Evolutionary conservation across 2,888 invertebrate genomes (phyloP), one percentile per base, ranked within the genome.

Genomic region (Pandemis heparana): DNA sequence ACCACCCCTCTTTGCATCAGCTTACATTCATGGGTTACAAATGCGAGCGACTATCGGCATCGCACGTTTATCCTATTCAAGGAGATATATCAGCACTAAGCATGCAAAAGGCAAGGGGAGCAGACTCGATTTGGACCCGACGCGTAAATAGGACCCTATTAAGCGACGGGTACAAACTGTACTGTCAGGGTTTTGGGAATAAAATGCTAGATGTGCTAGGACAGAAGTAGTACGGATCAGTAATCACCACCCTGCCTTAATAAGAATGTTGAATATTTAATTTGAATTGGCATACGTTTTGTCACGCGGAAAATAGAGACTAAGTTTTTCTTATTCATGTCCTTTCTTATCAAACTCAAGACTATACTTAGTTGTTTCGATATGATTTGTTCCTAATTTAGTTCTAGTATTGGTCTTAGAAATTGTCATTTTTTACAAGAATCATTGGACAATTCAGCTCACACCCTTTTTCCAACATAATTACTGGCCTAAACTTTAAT

Each of bases 91-190:
- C 69, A 64, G 73, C 16, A 14, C 23, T 69, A 74, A 74, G 73
- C 64, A 74, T 74, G 69, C 64, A 74, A 69, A 66, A 68, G 68
- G 72, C 72, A 63, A 73, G 68, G 68, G 72, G 72, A 46, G 72
- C 68, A 53, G 53, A 72, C 62, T 68, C 72, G 67, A 73, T 73
- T 68, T 73, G 63, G 68, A 41, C 69, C 73, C 69, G 59, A 69
- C 64, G 64, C 73, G 64, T 69, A 74, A 74, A 74, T 74, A 74
- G 68, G 64, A 74, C 69, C 73, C 73, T 65, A 74, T 74, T 69
- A 74, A 65, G 16, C 69, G 60, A 32, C 51, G 73, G 73, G 69
- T 69, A 60, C 60, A 69, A 74, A 69, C 64, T 74, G 48, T 41
- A 69, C 64, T 60, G 69, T 74, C 69, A 74, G 69, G 64, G 64